A percentile compares a stretch with the other conserved stretches of the same genome.
Evolutionary conservation across 2,797 vertebrate species (phyloP).

Genomic region (Phaenicophaeus curvirostris): DNA sequence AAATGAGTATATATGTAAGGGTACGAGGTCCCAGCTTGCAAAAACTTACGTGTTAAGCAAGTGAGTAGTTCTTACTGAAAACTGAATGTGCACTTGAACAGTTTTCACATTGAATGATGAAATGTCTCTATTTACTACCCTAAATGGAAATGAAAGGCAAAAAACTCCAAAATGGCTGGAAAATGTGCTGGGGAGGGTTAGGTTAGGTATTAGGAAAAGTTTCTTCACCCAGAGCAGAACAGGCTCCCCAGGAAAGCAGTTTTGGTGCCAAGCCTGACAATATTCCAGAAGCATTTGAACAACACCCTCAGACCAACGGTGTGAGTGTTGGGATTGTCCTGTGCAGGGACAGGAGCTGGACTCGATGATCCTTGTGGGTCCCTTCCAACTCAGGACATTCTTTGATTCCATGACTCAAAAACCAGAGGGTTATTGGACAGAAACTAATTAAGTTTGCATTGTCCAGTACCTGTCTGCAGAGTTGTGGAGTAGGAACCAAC

Average conservation of each 20-base stretch:
- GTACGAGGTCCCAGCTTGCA: not conserved
- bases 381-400: no score
- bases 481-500: not conserved
- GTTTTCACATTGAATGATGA: not conserved
- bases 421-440: rapidly evolving
- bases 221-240: no score
- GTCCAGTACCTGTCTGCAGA: not conserved
- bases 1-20: not conserved
- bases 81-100: not conserved
- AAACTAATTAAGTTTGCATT: not conserved
- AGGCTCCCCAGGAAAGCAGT: no score
- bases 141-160: not conserved
- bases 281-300: no score
- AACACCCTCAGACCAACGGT: no score
- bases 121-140: not conserved
- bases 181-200: no score
- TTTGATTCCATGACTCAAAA: not conserved
- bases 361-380: no score
- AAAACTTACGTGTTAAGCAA: not conserved
- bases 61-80: not conserved
- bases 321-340: no score
- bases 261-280: no score
- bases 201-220: no score
- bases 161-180: not conserved
- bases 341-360: no score